phyloP scores from a whole-genome alignment of 2,797 vertebrate species.

The Mus minutoides region DNA sequence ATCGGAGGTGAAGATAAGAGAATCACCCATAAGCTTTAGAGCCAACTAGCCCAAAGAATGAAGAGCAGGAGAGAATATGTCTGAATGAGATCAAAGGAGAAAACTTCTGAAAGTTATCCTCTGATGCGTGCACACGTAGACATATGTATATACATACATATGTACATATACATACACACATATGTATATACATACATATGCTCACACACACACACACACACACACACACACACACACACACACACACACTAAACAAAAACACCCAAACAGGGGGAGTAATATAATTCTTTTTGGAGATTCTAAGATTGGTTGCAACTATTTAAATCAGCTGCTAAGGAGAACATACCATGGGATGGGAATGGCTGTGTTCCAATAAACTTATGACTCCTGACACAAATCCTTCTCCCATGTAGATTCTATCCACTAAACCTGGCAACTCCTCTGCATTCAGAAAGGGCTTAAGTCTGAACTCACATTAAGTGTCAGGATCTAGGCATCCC shows the following conservation, averaged over 20 bases:
- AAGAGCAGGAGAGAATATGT: background rate
- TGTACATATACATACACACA: background rate
- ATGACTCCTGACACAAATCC: background rate
- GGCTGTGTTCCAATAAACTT: background rate
- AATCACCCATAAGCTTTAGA: background rate
- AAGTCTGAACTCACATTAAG: background rate
- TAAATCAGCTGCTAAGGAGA: background rate
- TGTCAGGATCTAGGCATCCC: background rate
- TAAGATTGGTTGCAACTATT: background rate
- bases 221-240: background rate
- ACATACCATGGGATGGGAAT: background rate
- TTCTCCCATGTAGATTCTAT: rapidly evolving
- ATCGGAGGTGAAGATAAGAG: background rate
- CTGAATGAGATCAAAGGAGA: background rate
- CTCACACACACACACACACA: background rate
- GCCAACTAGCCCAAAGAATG: background rate
- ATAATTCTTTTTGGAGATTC: background rate
- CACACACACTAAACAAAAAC: background rate
- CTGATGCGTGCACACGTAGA: background rate
- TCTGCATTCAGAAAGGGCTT: background rate
- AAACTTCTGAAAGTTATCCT: background rate
- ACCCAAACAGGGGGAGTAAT: background rate
- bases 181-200: background rate
- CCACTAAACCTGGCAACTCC: rapidly evolving
- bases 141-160: background rate